Conservation (phyloP, 2,888 invertebrate genomes). For the Apodemia hepburni region DNA sequence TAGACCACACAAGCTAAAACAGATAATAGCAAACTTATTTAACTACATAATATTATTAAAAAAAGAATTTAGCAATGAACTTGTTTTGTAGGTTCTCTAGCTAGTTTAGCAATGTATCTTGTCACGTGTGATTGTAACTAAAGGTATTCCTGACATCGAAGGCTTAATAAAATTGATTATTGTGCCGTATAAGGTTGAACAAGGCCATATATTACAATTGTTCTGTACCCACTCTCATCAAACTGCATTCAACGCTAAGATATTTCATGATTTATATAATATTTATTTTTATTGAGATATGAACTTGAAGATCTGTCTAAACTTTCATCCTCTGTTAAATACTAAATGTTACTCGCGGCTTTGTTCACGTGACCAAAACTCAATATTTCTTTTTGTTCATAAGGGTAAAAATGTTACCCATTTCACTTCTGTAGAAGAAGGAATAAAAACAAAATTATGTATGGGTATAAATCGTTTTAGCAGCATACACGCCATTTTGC, state of each 20-base stretch:
- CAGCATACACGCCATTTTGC: too few species aligned
- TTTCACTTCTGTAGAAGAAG: too few species aligned
- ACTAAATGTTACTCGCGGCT: too few species aligned
- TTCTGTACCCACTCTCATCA: conserved; percentile 7
- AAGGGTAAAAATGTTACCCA: too few species aligned
- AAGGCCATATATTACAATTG: neutral
- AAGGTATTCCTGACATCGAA: conserved; percentile 8
- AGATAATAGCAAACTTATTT: too few species aligned
- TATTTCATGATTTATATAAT: conserved; percentile 4
- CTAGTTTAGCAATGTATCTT: neutral
- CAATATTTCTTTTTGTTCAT: too few species aligned
- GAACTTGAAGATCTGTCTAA: neutral
- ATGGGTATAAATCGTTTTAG: too few species aligned
- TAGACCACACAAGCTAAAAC: too few species aligned
- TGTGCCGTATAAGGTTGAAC: neutral
- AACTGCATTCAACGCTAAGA: neutral
- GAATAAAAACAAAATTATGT: too few species aligned
- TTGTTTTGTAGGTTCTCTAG: neutral
- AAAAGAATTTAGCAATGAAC: neutral
- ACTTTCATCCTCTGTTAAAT: too few species aligned
- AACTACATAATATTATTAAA: neutral
- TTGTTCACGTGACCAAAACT: too few species aligned
- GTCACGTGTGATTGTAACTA: neutral
- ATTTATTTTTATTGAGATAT: neutral
- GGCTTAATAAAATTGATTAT: conserved; percentile 2